Base-by-base conservation (phyloP, 2,797 vertebrate genomes). In the Rallus crepitans region DNA sequence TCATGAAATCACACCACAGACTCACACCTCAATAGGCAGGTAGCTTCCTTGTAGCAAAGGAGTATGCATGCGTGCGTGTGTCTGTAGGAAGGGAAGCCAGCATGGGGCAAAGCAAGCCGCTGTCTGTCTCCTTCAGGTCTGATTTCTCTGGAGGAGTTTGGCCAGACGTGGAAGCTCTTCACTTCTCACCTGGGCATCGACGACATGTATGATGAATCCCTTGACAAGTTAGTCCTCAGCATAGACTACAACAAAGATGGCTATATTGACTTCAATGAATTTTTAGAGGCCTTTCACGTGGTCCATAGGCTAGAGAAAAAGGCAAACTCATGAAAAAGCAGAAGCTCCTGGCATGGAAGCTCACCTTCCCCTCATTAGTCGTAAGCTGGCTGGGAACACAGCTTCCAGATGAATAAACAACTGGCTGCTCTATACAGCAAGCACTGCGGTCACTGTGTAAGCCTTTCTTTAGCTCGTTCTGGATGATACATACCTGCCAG, bases 161-260 rank as follows among this genome's bases (percentile, higher is more conserved):
- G 98, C 77, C 98, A 99, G 75, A 99, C 98, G 11, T 99, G 99
- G 99, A 99, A 98, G 91, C 98, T 99, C 61, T 99, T 99, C 93
- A 98, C 98, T 37, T 97, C 98, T 87, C 99, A 99, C 96, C 98
- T 99, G 84, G 98, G 98, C 23, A 98, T 98, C 11, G 92, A 96
- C 15, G 96, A 45, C 42, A 45, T 98, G 18, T 94, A 98, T 4
- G 98, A 99, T 83, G 76, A 96, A 25, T 97, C 98, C 81, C 97
- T 99, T 17, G 98, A 99, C 63, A 99, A 99, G 80, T 97, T 99
- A 83, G 98, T 99, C 15, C 98, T 98, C 83, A 98, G 97, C 95
- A 99, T 99, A 59, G 99, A 99, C 97, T 98, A 99, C 95, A 99
- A 99, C 98, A 99, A 99, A 96, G 99, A 99, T 7, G 99, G 99